Evolutionary conservation across 2,113 vertebrate genomes (phyloP).

Genomic region (Ondatra zibethicus): DNA sequence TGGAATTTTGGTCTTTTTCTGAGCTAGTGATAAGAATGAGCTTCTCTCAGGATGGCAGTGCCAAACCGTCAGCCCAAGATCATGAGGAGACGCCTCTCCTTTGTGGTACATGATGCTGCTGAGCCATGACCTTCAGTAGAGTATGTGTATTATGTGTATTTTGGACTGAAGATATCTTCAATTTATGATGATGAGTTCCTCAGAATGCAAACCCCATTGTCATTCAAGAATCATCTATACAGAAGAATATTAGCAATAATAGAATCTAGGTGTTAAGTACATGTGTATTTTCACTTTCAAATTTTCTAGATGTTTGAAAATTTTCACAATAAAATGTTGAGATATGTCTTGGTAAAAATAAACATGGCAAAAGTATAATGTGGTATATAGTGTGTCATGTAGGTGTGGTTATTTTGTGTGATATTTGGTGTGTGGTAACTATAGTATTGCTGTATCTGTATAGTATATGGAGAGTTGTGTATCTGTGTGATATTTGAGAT

Average conservation of each 20-base stretch:
- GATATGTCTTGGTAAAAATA: background rate
- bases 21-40: background rate
- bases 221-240: background rate
- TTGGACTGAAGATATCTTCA: background rate
- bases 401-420: background rate
- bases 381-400: background rate
- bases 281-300: background rate
- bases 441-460: background rate
- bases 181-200: background rate
- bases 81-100: background rate
- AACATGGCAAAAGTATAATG: background rate
- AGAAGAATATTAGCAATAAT: background rate
- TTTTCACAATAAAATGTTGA: constrained; percentile 11
- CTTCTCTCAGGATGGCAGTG: background rate
- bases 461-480: background rate
- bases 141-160: background rate
- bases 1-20: background rate
- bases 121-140: background rate
- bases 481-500: background rate
- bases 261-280: background rate
- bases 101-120: background rate
- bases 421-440: background rate
- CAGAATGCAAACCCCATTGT: background rate
- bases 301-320: constrained; percentile 19
- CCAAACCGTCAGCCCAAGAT: background rate